Evolutionary conservation across 2,797 vertebrate genomes (phyloP).

Genomic region (Lithobates sylvaticus): DNA sequence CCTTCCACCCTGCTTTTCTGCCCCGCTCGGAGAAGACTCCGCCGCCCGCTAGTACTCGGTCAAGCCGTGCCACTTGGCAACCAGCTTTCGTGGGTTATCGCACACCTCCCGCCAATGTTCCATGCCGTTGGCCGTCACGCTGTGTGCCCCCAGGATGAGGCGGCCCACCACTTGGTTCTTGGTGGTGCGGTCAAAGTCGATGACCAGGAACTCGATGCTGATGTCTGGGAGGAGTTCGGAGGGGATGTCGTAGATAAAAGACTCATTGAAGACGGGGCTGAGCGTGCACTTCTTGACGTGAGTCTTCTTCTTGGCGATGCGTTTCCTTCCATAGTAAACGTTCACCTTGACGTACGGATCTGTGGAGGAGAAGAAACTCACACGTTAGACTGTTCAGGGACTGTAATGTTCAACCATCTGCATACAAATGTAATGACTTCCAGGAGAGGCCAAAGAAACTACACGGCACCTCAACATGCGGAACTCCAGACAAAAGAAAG

Average conservation of each 20-base stretch:
- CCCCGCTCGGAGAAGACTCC: background rate
- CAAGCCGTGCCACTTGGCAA: conserved; percentile 95
- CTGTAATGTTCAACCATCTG: too few relatives aligned
- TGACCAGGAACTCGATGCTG: conserved; percentile 93
- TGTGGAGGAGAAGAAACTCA: conserved; percentile 66
- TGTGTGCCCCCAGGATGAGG: conserved; percentile 88
- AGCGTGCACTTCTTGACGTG: conserved; percentile 97
- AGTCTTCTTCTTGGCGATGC: conserved; percentile 97
- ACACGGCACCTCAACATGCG: too few relatives aligned
- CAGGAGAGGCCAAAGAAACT: too few relatives aligned
- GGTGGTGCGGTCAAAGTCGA: conserved; percentile 95
- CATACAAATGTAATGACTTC: too few relatives aligned
- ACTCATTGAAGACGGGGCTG: conserved; percentile 96
- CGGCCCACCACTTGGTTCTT: conserved; percentile 94
- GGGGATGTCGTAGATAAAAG: conserved; percentile 95
- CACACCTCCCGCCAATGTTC: conserved; percentile 93
- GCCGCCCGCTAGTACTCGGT: conserved; percentile 82
- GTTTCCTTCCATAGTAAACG: conserved; percentile 92
- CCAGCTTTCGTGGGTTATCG: conserved; percentile 85
- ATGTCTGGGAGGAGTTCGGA: conserved; percentile 89
- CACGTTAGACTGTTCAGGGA: conserved; percentile 69
- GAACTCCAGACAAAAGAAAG: too few relatives aligned
- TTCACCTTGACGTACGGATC: conserved; percentile 98
- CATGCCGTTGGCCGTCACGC: conserved; percentile 78
- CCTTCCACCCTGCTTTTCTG: conserved; percentile 35